Conservation (phyloP, 2,797 vertebrate species). For the Pelochelys cantorii region DNA sequence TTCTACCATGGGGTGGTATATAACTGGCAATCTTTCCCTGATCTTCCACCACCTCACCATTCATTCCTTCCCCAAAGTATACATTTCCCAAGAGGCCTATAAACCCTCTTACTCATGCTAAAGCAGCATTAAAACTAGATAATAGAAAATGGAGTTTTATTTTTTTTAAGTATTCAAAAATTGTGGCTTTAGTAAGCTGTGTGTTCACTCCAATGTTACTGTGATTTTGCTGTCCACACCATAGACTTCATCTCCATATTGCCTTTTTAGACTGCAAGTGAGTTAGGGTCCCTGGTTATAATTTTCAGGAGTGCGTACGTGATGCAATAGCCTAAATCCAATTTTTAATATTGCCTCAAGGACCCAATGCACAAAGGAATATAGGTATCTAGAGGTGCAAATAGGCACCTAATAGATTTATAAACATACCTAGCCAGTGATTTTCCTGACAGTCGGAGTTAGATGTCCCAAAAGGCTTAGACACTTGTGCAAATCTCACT, state of each 20-base stretch:
- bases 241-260: neutral
- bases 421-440: neutral
- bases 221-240: neutral
- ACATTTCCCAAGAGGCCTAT: constrained; percentile 21
- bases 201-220: no score
- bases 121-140: constrained; percentile 15
- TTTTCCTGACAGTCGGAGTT: neutral
- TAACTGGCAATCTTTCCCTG: neutral
- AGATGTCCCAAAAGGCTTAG: neutral
- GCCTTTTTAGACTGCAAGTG: neutral
- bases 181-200: neutral
- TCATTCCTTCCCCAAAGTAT: neutral
- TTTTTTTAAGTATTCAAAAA: constrained; percentile 1
- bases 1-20: neutral
- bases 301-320: neutral
- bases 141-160: neutral
- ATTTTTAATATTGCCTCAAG: neutral
- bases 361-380: neutral
- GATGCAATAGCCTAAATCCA: neutral
- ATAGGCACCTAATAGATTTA: neutral
- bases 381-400: neutral
- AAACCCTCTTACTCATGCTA: constrained; percentile 3
- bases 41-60: neutral
- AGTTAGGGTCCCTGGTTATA: neutral
- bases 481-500: neutral